Conservation (phyloP, 2,113 vertebrate genomes). For the Albula glossodonta region DNA sequence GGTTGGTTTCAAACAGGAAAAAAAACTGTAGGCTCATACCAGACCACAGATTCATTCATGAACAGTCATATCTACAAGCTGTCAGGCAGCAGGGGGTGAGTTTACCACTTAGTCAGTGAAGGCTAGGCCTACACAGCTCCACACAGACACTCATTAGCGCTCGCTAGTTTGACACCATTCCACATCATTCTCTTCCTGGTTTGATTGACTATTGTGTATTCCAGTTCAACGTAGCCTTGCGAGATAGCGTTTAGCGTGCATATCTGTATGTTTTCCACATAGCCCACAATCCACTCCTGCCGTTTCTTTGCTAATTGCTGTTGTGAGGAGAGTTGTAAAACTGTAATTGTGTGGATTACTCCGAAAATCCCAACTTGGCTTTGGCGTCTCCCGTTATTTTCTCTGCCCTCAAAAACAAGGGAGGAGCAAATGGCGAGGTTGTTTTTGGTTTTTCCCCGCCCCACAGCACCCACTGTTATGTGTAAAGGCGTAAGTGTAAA, state of each 20-base stretch:
- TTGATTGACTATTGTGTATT: constrained; percentile 29
- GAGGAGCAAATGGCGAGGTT: constrained; percentile 37
- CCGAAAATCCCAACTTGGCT: not conserved
- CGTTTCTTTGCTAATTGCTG: constrained; percentile 51
- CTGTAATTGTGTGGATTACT: constrained; percentile 29
- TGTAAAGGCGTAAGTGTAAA: not conserved
- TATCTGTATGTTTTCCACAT: not conserved
- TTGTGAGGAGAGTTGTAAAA: constrained; percentile 45
- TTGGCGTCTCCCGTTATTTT: constrained; percentile 39
- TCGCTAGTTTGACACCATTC: constrained; percentile 46
- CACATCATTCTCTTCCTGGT: constrained; percentile 32
- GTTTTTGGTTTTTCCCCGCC: constrained; percentile 41
- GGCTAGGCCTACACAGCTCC: constrained; percentile 38
- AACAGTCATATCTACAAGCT: constrained; percentile 54
- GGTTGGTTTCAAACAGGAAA: constrained; percentile 43
- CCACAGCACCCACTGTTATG: constrained; percentile 23
- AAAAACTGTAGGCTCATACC: constrained; percentile 26
- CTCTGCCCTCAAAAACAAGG: constrained; percentile 37
- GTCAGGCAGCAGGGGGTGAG: constrained; percentile 49
- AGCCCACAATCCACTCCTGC: constrained; percentile 32
- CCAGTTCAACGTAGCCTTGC: constrained; percentile 8
- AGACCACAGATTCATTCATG: constrained; percentile 38
- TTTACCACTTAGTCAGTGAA: constrained; percentile 50
- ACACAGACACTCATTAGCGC: constrained; percentile 45
- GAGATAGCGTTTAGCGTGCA: constrained; percentile 16